phyloP scores from a whole-genome alignment of 2,888 invertebrate species.

The Buathra laborator region DNA sequence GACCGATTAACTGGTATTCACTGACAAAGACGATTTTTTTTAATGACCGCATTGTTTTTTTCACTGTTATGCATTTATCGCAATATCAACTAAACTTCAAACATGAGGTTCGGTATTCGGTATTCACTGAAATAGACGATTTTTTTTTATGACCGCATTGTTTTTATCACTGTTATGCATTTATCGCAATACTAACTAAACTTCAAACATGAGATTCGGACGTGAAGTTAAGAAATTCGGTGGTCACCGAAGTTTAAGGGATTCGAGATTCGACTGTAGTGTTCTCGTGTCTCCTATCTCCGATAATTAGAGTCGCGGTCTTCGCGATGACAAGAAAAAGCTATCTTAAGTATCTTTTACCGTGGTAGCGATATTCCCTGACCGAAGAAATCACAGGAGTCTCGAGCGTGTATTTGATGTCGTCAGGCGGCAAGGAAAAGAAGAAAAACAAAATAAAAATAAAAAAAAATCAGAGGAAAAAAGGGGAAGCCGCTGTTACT shows the following conservation, averaged over 20 bases:
- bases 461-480: constrained; percentile 69
- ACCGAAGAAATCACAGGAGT: constrained; percentile 6
- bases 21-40: too few species aligned
- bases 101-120: too few species aligned
- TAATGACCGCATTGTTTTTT: too few species aligned
- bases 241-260: not conserved
- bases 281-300: not conserved
- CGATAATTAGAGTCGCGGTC: constrained; percentile 53
- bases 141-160: too few species aligned
- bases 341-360: constrained; percentile 76
- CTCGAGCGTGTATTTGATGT: constrained; percentile 17
- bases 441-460: constrained; percentile 46
- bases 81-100: too few species aligned
- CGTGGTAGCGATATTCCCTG: constrained; percentile 38
- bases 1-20: too few species aligned
- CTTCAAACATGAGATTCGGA: too few species aligned
- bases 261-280: not conserved
- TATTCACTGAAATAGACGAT: too few species aligned
- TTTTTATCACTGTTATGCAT: too few species aligned
- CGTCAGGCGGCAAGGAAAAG: constrained; percentile 6
- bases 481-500: constrained; percentile 67
- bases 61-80: too few species aligned
- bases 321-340: constrained; percentile 37
- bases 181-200: too few species aligned
- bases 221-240: not conserved